Conservation (phyloP, 2,113 vertebrate species). For the Myrmophylax atrothorax region DNA sequence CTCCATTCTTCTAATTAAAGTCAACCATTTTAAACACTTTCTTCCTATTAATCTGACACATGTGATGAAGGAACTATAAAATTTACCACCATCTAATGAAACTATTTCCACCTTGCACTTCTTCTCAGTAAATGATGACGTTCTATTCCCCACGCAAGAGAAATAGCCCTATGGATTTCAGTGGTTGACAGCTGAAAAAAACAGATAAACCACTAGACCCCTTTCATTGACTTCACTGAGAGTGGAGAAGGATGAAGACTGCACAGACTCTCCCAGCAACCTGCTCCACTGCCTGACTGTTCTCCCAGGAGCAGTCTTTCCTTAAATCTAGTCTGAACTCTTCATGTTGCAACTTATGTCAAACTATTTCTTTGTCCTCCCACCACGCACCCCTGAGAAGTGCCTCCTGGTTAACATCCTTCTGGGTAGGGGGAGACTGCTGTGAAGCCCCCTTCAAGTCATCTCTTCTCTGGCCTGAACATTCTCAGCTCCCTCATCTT, state of each 20-base stretch:
- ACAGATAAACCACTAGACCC: not conserved
- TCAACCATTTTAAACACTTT: conserved; percentile 42
- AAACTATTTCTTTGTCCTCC: not conserved
- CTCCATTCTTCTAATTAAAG: conserved; percentile 52
- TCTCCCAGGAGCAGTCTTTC: not conserved
- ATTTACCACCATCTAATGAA: conserved; percentile 41
- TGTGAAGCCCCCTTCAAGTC: not conserved
- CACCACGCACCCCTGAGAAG: not conserved
- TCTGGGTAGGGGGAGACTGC: not conserved
- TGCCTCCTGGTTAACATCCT: not conserved
- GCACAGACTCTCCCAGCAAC: not conserved
- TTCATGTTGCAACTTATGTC: not conserved
- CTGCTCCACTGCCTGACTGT: not conserved
- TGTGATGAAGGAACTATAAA: conserved; percentile 45
- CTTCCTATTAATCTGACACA: conserved; percentile 41
- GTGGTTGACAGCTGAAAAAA: not conserved
- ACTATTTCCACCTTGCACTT: conserved; percentile 21
- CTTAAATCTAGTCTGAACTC: not conserved
- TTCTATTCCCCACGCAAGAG: not conserved
- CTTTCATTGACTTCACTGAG: not conserved
- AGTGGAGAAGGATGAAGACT: not conserved
- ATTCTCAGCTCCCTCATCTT: not conserved
- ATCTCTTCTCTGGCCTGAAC: not conserved
- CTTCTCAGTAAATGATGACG: conserved; percentile 32
- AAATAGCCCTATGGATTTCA: not conserved